Base-by-base conservation (phyloP, 2,797 vertebrate species). In the Numenius phaeopus region DNA sequence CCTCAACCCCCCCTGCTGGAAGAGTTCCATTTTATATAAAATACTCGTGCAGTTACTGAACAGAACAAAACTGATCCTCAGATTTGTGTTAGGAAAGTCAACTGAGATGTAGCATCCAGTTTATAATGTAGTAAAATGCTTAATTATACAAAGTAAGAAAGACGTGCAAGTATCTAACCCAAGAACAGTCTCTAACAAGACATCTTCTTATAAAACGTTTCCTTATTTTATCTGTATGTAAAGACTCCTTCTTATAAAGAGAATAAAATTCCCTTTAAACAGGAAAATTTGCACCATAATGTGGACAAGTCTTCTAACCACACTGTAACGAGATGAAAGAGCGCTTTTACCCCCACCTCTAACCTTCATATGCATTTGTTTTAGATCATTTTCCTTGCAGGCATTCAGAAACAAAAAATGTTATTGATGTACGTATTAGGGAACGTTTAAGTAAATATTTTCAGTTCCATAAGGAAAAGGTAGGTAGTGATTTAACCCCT, bases 401-500 rank as follows among this genome's bases (percentile, higher is more conserved):
- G 7, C n/a, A 5, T n/a, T 59, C 54, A 58, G 57, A 66, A 72
- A 19, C 7, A 17, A 5, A 14, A 3, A 5, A 24, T 29, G 4
- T 20, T 47, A 58, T 0, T n/a, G 7, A 7, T 5, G 4, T 10
- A 11, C 6, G 14, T 14, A 26, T 14, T 10, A 76, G 0, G 5
- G 32, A 54, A 46, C 42, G n/a, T 10, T 49, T 15, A 73, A 55
- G 57, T 15, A 58, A 37, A 3, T n/a, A 75, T 12, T 52, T 65
- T 26, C 54, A 52, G 21, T 64, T 50, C 16, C 21, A 23, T 2
- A 15, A 70, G 17, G 13, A 75, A 66, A 50, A 70, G 5, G 5
- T 0, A 54, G 4, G 5, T 0, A 58, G 4, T 1, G 17, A 80
- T 49, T 80, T 44, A 58, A 42, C 3, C 9, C 40, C 10, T 9